These are phyloP conservation scores for Salticus scenicus DNA, from an alignment of 2,888 invertebrate genomes.

Conservation along the genomic window DNA sequence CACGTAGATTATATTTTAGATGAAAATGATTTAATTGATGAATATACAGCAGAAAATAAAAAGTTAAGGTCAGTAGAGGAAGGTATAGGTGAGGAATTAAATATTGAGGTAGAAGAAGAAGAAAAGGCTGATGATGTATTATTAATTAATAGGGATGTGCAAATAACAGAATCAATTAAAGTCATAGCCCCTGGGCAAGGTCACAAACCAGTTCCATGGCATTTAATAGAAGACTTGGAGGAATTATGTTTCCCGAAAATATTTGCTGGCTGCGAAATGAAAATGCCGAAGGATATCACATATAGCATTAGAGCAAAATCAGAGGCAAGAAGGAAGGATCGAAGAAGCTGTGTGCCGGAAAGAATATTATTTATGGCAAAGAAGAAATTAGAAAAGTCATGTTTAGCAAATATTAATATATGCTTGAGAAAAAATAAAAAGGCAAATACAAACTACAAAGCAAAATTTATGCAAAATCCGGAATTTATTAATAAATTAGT, in stretches of 20 bases:
- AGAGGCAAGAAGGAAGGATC: not conserved
- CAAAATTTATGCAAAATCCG: not conserved
- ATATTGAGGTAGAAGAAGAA: not conserved
- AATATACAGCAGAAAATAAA: not conserved
- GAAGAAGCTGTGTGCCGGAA: not conserved
- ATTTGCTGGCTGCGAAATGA: not conserved
- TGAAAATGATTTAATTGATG: not conserved
- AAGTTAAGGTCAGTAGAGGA: no score
- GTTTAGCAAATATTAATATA: not conserved
- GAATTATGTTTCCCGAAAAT: constrained; percentile 2
- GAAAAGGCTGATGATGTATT: not conserved
- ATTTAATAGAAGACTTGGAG: not conserved
- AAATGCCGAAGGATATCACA: not conserved
- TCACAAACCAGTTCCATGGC: not conserved
- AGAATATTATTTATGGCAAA: not conserved
- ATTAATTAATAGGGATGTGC: not conserved
- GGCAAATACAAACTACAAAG: not conserved
- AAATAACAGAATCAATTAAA: not conserved
- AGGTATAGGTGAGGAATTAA: not conserved
- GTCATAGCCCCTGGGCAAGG: not conserved
- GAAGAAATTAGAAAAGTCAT: not conserved
- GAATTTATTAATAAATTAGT: not conserved
- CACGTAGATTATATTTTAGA: not conserved
- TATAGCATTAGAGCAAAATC: not conserved
- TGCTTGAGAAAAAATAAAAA: not conserved